A percentile compares a stretch with the other conserved stretches of the same genome.
These are phyloP conservation scores for Diorhabda carinulata DNA, from an alignment of 1,140 invertebrate species.

Conservation along the genomic window DNA sequence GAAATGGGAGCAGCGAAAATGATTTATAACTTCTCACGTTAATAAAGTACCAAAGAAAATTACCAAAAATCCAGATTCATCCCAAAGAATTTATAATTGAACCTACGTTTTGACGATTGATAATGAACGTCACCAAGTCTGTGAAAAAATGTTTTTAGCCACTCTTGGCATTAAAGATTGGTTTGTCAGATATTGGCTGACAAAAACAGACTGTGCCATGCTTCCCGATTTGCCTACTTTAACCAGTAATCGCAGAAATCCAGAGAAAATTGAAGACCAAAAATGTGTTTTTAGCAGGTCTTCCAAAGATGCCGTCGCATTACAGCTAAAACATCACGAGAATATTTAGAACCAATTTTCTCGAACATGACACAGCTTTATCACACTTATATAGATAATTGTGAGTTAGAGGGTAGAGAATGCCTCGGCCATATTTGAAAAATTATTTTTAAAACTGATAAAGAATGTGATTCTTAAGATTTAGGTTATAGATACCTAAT, in stretches of 20 bases:
- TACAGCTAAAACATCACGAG: constrained; percentile 9
- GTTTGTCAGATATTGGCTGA: constrained; percentile 63
- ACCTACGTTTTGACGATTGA: constrained; percentile 8
- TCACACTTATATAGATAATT: constrained; percentile 12
- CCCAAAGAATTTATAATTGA: not conserved
- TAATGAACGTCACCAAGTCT: constrained; percentile 7
- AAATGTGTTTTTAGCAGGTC: constrained; percentile 5
- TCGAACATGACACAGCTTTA: constrained; percentile 13
- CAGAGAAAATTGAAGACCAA: constrained; percentile 7
- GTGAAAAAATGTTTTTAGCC: constrained; percentile 10
- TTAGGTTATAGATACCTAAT: not conserved
- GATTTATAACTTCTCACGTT: constrained; percentile 13
- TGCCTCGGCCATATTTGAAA: not conserved
- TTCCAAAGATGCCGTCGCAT: constrained; percentile 16
- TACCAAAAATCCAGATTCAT: constrained; percentile 9
- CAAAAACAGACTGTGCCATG: constrained; percentile 14
- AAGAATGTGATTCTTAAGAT: not conserved
- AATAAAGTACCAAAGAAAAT: constrained; percentile 1
- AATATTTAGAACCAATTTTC: constrained; percentile 12
- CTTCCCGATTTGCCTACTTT: not conserved
- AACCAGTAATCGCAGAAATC: constrained; percentile 4
- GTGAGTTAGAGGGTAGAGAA: constrained; percentile 9
- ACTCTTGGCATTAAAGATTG: constrained; percentile 13
- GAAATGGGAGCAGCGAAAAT: constrained; percentile 18
- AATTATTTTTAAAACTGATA: constrained; percentile 4